Conservation (phyloP, 2,888 invertebrate genomes). For the Limnephilus auricula region DNA sequence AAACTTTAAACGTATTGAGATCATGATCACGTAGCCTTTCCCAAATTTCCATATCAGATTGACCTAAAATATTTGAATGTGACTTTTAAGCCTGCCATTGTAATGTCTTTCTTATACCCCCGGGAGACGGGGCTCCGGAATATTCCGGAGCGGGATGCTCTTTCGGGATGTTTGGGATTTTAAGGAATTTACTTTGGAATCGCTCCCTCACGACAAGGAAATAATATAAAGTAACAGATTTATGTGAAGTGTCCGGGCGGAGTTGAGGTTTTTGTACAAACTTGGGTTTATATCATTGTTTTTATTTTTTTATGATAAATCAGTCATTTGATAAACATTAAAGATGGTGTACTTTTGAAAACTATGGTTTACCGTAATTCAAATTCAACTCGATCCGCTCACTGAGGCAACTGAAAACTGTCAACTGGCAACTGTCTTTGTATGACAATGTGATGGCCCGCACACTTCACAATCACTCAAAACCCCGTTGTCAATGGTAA, state of each 20-base stretch:
- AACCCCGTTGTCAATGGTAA: too few relatives aligned
- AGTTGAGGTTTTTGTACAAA: neutral
- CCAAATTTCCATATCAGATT: constrained; percentile 65
- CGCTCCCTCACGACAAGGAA: neutral
- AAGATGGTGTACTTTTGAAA: neutral
- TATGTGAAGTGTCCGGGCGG: neutral
- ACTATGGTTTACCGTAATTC: too few relatives aligned
- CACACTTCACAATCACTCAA: too few relatives aligned
- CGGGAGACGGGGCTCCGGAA: constrained; percentile 40
- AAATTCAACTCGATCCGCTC: too few relatives aligned
- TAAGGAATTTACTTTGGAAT: neutral
- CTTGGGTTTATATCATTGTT: neutral
- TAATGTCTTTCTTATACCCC: constrained; percentile 64
- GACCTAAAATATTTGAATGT: constrained; percentile 65
- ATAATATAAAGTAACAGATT: constrained; percentile 15
- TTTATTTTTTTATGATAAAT: neutral
- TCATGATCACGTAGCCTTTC: constrained; percentile 62
- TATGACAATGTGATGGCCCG: too few relatives aligned
- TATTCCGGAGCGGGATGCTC: constrained; percentile 26
- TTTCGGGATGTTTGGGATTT: constrained; percentile 42
- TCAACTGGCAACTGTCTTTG: too few relatives aligned
- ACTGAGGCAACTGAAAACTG: too few relatives aligned
- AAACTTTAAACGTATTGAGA: constrained; percentile 59
- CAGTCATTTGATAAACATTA: neutral
- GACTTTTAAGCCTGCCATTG: constrained; percentile 59